Percentiles rank a stretch among this genome's conserved stretches.
These are phyloP conservation scores for Protobothrops mucrosquamatus DNA, from an alignment of 2,113 vertebrate genomes.

Conservation along the genomic window DNA sequence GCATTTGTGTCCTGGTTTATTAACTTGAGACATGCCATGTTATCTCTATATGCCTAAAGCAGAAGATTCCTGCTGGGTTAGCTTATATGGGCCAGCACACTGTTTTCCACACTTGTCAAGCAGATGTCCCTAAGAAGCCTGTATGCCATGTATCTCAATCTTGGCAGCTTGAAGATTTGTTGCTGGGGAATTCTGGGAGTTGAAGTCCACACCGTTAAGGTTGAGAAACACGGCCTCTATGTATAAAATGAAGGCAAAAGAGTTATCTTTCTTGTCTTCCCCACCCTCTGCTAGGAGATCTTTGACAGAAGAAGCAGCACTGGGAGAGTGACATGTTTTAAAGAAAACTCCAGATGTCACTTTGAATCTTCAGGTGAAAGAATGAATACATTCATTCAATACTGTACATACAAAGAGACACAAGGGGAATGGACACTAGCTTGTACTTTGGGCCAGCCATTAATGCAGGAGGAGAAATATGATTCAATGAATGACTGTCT, in stretches of 20 bases:
- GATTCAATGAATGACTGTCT: conserved; percentile 11
- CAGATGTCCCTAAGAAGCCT: not conserved
- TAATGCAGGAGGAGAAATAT: not conserved
- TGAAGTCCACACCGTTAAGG: not conserved
- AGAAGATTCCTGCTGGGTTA: not conserved
- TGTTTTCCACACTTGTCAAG: not conserved
- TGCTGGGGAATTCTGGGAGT: not conserved
- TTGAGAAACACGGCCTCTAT: not conserved
- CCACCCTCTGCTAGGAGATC: not conserved
- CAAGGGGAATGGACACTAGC: not conserved
- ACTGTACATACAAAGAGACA: not conserved
- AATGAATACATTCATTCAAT: not conserved
- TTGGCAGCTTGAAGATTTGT: not conserved
- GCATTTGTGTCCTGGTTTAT: not conserved
- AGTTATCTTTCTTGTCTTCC: not conserved
- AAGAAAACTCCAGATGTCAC: not conserved
- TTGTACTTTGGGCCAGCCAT: not conserved
- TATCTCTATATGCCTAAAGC: not conserved
- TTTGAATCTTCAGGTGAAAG: not conserved
- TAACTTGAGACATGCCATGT: not conserved
- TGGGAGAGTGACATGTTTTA: not conserved
- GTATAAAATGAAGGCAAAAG: not conserved
- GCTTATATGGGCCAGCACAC: not conserved
- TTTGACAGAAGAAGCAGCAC: not conserved
- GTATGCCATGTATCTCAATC: not conserved